Evolutionary conservation across 2,888 invertebrate species (phyloP).

Genomic region (Helicoverpa assulta): DNA sequence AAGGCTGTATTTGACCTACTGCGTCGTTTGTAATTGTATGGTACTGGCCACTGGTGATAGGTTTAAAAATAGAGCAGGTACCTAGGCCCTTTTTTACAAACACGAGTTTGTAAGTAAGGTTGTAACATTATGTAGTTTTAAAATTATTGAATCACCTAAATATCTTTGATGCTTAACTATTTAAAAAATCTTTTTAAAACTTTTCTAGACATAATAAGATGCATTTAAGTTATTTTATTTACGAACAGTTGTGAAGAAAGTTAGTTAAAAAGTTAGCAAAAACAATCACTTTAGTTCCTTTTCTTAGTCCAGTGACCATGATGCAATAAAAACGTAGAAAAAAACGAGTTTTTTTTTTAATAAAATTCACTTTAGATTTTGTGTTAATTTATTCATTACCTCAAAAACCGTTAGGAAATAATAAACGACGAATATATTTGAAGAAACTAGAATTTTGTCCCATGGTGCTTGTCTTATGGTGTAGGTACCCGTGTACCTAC

Average conservation of each 20-base stretch:
- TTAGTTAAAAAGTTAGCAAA: too few relatives aligned
- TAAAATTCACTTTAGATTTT: slow-evolving; percentile 9
- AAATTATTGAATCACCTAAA: too few relatives aligned
- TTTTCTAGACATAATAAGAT: neutral
- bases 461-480: slow-evolving; percentile 21
- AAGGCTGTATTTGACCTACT: slow-evolving; percentile 47
- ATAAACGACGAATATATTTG: slow-evolving; percentile 14
- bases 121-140: too few relatives aligned
- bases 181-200: too few relatives aligned
- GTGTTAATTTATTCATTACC: slow-evolving; percentile 36
- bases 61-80: neutral
- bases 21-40: slow-evolving; percentile 35
- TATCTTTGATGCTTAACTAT: too few relatives aligned
- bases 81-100: neutral
- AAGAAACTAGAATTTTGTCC: slow-evolving; percentile 13
- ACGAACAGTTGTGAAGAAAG: too few relatives aligned
- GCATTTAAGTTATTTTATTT: neutral
- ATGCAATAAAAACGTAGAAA: slow-evolving; percentile 6
- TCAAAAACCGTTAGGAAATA: slow-evolving; percentile 15
- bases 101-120: neutral
- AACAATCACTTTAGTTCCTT: neutral
- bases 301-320: neutral
- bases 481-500: too few relatives aligned
- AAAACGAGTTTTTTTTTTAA: slow-evolving; percentile 21
- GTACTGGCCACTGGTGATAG: neutral